Evolutionary conservation across 2,797 vertebrate species (phyloP).

Genomic region (Tinamus major): DNA sequence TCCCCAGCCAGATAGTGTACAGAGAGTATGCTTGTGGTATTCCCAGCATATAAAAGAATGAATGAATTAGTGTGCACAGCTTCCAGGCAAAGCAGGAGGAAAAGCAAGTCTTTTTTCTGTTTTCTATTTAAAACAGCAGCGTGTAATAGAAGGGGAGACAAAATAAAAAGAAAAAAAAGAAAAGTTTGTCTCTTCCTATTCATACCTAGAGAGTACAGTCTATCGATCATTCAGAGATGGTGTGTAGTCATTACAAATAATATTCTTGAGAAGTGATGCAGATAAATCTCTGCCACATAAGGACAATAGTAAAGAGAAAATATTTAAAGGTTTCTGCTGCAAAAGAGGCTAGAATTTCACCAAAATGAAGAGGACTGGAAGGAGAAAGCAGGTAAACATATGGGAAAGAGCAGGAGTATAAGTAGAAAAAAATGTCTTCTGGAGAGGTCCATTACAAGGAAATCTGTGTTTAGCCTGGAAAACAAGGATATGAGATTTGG

Average conservation of each 20-base stretch:
- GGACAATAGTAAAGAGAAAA: not conserved
- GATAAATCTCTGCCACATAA: not conserved
- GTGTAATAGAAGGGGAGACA: not conserved
- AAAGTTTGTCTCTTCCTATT: not conserved
- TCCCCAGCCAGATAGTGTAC: not conserved
- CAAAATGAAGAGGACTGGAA: not conserved
- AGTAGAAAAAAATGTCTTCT: not conserved
- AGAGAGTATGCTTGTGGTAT: not conserved
- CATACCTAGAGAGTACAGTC: not conserved
- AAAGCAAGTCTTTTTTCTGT: not conserved
- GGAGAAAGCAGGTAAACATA: not conserved
- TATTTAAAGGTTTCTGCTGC: not conserved
- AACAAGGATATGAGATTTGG: not conserved
- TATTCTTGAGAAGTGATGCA: not conserved
- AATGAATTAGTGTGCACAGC: not conserved
- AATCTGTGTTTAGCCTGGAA: not conserved
- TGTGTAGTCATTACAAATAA: not conserved
- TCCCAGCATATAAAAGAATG: not conserved
- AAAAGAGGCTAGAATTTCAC: not conserved
- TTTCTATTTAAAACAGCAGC: not conserved
- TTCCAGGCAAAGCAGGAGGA: not conserved
- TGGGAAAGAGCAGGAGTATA: not conserved
- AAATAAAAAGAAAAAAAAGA: not conserved
- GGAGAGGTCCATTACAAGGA: not conserved
- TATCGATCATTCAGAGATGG: not conserved